A percentile compares a stretch with the other conserved stretches of the same genome.
These are phyloP conservation scores for Pachyramphus minor DNA, from an alignment of 2,113 vertebrate species.

Conservation along the genomic window DNA sequence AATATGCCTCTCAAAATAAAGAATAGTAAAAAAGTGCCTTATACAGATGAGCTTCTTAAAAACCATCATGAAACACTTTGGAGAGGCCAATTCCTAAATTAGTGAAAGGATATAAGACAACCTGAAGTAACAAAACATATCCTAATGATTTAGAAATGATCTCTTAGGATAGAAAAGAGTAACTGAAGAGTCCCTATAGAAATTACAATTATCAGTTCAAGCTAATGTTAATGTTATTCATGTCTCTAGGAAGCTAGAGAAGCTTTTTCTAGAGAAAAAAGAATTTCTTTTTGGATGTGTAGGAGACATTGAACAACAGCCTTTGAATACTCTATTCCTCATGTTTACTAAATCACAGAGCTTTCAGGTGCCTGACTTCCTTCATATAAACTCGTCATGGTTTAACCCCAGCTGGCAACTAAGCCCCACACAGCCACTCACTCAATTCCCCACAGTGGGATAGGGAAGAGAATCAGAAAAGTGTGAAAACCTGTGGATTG, in stretches of 20 bases:
- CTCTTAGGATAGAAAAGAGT: background rate
- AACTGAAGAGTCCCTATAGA: background rate
- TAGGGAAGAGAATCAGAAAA: background rate
- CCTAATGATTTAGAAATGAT: background rate
- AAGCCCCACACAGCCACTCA: background rate
- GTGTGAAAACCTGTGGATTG: background rate
- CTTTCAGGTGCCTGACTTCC: background rate
- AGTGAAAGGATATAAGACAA: background rate
- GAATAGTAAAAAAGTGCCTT: background rate
- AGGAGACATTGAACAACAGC: background rate
- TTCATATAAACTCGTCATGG: background rate
- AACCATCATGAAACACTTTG: background rate
- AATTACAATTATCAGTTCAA: background rate
- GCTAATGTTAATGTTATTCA: background rate
- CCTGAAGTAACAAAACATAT: background rate
- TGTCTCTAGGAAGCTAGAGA: background rate
- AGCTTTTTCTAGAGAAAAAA: too few relatives aligned
- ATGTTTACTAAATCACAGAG: background rate
- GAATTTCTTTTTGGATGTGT: background rate
- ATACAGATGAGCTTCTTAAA: background rate
- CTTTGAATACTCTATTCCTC: background rate
- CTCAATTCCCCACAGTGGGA: rapidly evolving
- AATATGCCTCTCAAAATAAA: background rate
- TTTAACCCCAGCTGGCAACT: background rate
- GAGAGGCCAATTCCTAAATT: background rate